phyloP scores from a whole-genome alignment of 2,888 invertebrate genomes.

The Xestia c-nigrum region DNA sequence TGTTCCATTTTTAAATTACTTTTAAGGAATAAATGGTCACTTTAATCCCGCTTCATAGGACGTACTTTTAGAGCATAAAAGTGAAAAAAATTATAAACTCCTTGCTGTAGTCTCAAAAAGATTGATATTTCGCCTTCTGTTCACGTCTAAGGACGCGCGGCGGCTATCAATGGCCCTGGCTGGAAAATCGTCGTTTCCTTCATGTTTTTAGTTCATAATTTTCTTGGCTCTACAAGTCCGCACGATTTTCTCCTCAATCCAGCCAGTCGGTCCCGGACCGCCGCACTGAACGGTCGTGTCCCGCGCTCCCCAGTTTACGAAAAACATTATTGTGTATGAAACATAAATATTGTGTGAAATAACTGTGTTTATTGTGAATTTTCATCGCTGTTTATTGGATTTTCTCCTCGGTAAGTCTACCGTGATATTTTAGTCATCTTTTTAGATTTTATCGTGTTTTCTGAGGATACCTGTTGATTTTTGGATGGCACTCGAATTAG shows the following conservation, averaged over 20 bases:
- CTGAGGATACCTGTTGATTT: slow-evolving; percentile 65
- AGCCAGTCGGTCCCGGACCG: slow-evolving; percentile 58
- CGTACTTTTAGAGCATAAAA: too few relatives aligned
- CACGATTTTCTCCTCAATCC: slow-evolving; percentile 23
- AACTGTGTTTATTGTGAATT: slow-evolving; percentile 59
- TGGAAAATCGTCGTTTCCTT: slow-evolving; percentile 40
- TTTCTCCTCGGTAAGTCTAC: slow-evolving; percentile 57
- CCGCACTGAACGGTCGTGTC: slow-evolving; percentile 25
- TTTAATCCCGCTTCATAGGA: too few relatives aligned
- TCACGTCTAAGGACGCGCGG: slow-evolving; percentile 26
- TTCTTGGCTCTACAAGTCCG: slow-evolving; percentile 33
- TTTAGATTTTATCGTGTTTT: slow-evolving; percentile 18
- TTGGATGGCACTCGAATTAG: slow-evolving; percentile 45
- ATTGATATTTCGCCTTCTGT: slow-evolving; percentile 41
- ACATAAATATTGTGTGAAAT: slow-evolving; percentile 63
- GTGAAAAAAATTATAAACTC: background rate
- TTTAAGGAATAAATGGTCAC: too few relatives aligned
- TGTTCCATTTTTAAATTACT: too few relatives aligned
- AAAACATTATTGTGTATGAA: slow-evolving; percentile 60
- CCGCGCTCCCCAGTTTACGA: slow-evolving; percentile 9
- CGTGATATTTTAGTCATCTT: slow-evolving; percentile 32
- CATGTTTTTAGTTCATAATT: slow-evolving; percentile 54
- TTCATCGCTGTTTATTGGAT: slow-evolving; percentile 50
- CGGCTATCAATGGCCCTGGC: slow-evolving; percentile 3
- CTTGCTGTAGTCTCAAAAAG: background rate